Percentiles rank a stretch among this genome's conserved stretches.
These are phyloP conservation scores for Ia io DNA, from an alignment of 2,113 vertebrate species.

Conservation along the genomic window DNA sequence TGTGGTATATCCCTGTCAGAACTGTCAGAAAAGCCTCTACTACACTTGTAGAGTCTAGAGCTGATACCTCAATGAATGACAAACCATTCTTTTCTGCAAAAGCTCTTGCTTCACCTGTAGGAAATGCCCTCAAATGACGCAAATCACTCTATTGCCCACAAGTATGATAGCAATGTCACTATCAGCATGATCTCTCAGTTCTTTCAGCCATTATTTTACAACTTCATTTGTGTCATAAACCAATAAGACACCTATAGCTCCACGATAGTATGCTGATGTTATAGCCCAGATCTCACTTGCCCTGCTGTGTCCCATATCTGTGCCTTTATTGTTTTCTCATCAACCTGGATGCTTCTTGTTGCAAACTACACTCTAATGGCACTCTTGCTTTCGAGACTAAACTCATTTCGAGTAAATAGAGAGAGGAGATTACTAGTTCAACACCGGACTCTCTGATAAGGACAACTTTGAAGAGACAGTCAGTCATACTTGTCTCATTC, in stretches of 20 bases:
- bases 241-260: conserved; percentile 94
- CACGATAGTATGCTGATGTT: conserved; percentile 93
- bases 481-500: background rate
- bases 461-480: conserved; percentile 82
- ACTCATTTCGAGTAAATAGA: conserved; percentile 93
- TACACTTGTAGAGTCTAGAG: background rate
- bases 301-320: conserved; percentile 92
- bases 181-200: conserved; percentile 91
- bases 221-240: conserved; percentile 98
- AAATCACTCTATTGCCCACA: background rate
- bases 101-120: background rate
- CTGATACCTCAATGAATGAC: background rate
- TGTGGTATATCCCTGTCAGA: background rate
- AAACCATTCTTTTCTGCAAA: background rate
- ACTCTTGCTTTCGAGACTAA: conserved; percentile 94
- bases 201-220: conserved; percentile 97
- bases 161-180: background rate
- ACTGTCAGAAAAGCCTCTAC: background rate
- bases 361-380: conserved; percentile 94
- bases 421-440: conserved; percentile 92
- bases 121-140: background rate
- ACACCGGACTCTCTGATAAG: conserved; percentile 94
- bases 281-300: conserved; percentile 91
- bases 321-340: conserved; percentile 93
- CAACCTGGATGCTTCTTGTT: conserved; percentile 94